phyloP scores from a whole-genome alignment of 2,797 vertebrate genomes.

The Mus caroli region DNA sequence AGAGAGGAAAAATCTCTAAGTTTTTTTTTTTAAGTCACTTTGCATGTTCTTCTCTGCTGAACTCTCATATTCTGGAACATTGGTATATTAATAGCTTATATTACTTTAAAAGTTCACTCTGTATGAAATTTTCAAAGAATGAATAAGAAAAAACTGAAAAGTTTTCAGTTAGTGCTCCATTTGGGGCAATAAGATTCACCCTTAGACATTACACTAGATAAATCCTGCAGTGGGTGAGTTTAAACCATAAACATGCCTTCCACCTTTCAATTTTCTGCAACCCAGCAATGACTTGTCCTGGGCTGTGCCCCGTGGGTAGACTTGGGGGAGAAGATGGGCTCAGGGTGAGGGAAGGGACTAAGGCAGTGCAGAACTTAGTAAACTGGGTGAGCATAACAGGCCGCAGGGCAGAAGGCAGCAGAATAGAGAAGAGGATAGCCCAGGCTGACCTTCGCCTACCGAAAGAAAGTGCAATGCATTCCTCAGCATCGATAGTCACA shows the following conservation, averaged over 20 bases:
- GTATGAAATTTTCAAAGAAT: background rate
- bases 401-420: background rate
- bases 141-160: background rate
- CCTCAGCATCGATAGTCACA: background rate
- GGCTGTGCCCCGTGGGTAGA: background rate
- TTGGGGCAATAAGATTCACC: background rate
- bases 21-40: background rate
- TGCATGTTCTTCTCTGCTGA: background rate
- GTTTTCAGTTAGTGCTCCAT: background rate
- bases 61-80: background rate
- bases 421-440: background rate
- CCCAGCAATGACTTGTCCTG: background rate
- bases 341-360: background rate
- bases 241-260: background rate
- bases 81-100: background rate
- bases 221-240: background rate
- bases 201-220: background rate
- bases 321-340: background rate
- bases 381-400: background rate
- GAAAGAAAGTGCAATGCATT: background rate
- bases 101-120: slow-evolving; percentile 16
- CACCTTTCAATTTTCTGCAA: background rate
- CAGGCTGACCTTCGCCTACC: background rate
- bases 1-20: background rate
- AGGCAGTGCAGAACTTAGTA: background rate